Evolutionary conservation across 2,113 vertebrate genomes (phyloP).

Genomic region (Pterocles orientalis): DNA sequence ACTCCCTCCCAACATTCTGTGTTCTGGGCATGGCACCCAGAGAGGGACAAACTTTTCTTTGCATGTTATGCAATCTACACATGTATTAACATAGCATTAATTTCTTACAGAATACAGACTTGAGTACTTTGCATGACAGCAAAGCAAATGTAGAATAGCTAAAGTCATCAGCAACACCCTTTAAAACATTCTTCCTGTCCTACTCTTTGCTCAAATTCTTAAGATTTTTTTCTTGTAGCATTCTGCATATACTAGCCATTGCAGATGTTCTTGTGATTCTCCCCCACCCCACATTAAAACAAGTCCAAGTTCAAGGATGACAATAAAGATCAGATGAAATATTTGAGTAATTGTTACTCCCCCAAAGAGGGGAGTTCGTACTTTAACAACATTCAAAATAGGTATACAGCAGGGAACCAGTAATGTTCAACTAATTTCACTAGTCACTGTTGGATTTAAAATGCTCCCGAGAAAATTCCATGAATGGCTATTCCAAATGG

Average conservation of each 20-base stretch:
- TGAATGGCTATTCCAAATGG: not conserved
- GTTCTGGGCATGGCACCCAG: not conserved
- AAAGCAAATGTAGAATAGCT: not conserved
- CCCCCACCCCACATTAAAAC: not conserved
- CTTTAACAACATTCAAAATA: not conserved
- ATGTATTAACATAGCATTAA: not conserved
- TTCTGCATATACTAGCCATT: not conserved
- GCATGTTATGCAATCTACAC: not conserved
- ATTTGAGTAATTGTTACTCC: not conserved
- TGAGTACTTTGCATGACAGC: not conserved
- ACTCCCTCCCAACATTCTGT: not conserved
- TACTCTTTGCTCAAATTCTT: not conserved
- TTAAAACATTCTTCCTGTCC: not conserved
- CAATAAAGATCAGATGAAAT: not conserved
- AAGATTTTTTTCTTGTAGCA: not conserved
- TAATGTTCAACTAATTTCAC: not conserved
- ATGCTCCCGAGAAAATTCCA: not conserved
- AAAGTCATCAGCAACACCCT: not conserved
- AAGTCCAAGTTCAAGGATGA: not conserved
- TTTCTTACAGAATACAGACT: not conserved
- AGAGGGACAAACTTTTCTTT: constrained; percentile 3
- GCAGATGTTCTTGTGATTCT: not conserved
- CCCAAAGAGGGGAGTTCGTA: not conserved
- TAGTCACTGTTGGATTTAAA: not conserved
- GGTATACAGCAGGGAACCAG: not conserved